Conservation (phyloP, 2,888 invertebrate species). For the Dryocosmus kuriphilus region DNA sequence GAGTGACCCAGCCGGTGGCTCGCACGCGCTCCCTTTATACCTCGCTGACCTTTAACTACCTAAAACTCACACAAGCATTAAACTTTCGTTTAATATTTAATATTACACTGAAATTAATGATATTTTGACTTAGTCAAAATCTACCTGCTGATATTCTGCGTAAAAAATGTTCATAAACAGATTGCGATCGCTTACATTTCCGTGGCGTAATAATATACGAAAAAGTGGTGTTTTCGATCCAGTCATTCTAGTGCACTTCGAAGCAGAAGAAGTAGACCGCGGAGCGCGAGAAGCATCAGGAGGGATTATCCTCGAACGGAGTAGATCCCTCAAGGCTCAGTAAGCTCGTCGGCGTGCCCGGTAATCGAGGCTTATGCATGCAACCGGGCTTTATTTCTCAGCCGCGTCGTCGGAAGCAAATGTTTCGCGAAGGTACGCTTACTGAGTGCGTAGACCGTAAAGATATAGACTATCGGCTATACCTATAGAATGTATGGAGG, state of each 20-base stretch:
- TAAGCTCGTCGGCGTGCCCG: slow-evolving; percentile 37
- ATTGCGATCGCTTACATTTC: too few relatives aligned
- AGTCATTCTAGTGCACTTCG: slow-evolving; percentile 1
- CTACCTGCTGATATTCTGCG: background rate
- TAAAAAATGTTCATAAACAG: background rate
- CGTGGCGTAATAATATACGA: background rate
- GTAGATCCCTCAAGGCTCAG: slow-evolving; percentile 35
- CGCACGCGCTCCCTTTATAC: too few relatives aligned
- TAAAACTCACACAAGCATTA: too few relatives aligned
- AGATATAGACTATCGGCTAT: background rate
- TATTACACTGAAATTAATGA: too few relatives aligned
- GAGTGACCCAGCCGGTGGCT: too few relatives aligned
- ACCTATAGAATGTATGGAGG: slow-evolving; percentile 47
- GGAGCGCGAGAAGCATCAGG: slow-evolving; percentile 30
- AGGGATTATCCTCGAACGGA: slow-evolving; percentile 20
- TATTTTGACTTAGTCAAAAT: background rate
- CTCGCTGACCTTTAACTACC: too few relatives aligned
- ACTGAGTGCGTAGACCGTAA: slow-evolving; percentile 53
- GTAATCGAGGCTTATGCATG: slow-evolving; percentile 40
- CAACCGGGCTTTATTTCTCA: slow-evolving; percentile 30
- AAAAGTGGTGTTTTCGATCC: background rate
- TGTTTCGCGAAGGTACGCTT: slow-evolving; percentile 48
- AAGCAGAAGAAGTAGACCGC: slow-evolving; percentile 15
- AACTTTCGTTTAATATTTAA: too few relatives aligned
- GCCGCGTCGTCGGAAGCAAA: slow-evolving; percentile 14